Evolutionary conservation across 2,888 invertebrate genomes (phyloP).

Genomic region (Caenorhabditis drosophilae): DNA sequence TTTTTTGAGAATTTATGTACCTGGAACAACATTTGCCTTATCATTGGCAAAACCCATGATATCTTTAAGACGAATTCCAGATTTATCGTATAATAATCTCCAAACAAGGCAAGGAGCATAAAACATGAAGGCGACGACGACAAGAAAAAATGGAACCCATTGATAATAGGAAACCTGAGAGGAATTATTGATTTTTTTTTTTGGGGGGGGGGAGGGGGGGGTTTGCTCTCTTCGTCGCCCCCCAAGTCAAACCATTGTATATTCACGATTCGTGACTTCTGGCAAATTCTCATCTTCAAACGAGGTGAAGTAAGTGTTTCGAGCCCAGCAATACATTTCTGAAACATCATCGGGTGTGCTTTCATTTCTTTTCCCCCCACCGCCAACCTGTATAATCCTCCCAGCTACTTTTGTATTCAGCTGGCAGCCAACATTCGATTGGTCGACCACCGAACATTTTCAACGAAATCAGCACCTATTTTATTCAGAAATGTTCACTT

Average conservation of each 20-base stretch:
- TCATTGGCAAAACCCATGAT: constrained; percentile 67
- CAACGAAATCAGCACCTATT: constrained; percentile 65
- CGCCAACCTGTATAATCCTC: constrained; percentile 66
- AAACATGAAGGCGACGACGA: constrained; percentile 69
- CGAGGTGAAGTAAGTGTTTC: constrained; percentile 68
- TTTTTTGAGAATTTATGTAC: no score
- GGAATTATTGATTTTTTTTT: no score
- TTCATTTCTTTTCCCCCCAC: not conserved
- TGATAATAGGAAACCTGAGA: constrained; percentile 63
- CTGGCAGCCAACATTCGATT: constrained; percentile 68
- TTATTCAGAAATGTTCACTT: no score
- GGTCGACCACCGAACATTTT: constrained; percentile 69
- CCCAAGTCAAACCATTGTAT: constrained; percentile 36
- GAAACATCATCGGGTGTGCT: constrained; percentile 1
- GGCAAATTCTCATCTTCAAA: constrained; percentile 65
- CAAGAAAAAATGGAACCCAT: constrained; percentile 69
- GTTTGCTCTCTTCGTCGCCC: no score
- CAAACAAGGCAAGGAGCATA: constrained; percentile 69
- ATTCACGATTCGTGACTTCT: constrained; percentile 39
- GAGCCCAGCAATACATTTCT: constrained; percentile 68
- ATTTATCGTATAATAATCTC: constrained; percentile 64
- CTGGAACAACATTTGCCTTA: constrained; percentile 56
- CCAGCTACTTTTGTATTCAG: constrained; percentile 67
- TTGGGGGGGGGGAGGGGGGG: no score
- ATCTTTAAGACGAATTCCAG: constrained; percentile 68